A percentile compares a stretch with the other conserved stretches of the same genome.
Evolutionary conservation across 2,888 invertebrate genomes (phyloP).

Genomic region (Xestia xanthographa): DNA sequence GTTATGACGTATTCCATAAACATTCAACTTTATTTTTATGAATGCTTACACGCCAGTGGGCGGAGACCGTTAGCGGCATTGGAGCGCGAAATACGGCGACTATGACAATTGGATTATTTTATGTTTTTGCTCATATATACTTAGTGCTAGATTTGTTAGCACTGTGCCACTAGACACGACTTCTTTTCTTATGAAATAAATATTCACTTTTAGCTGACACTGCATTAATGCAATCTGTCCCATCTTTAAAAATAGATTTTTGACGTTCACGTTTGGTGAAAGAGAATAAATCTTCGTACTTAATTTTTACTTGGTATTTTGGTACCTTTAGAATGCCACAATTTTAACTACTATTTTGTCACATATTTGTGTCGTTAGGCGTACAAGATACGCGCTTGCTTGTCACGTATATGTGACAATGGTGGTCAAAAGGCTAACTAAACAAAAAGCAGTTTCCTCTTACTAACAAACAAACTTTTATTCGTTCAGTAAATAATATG

Average conservation of each 20-base stretch:
- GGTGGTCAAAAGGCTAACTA: no score
- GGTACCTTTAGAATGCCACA: no score
- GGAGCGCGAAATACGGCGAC: slow-evolving; percentile 11
- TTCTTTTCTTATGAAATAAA: background rate
- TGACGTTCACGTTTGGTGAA: background rate
- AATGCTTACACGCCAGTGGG: slow-evolving; percentile 44
- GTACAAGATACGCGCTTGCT: no score
- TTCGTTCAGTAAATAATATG: background rate
- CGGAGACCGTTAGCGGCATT: slow-evolving; percentile 39
- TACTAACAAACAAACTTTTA: background rate
- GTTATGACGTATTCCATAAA: slow-evolving; percentile 2
- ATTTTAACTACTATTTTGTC: no score
- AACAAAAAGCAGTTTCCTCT: background rate
- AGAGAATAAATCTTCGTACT: background rate
- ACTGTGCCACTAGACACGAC: background rate
- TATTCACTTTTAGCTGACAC: background rate
- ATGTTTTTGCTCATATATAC: slow-evolving; percentile 25
- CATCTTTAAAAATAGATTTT: background rate
- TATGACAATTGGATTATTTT: slow-evolving; percentile 54
- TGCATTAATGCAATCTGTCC: background rate
- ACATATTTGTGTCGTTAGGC: no score
- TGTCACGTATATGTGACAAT: no score
- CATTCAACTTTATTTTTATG: slow-evolving; percentile 27
- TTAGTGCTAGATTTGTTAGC: slow-evolving; percentile 1
- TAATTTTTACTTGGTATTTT: no score